Conservation (phyloP, 2,797 vertebrate genomes). For the Protonibea diacanthus region DNA sequence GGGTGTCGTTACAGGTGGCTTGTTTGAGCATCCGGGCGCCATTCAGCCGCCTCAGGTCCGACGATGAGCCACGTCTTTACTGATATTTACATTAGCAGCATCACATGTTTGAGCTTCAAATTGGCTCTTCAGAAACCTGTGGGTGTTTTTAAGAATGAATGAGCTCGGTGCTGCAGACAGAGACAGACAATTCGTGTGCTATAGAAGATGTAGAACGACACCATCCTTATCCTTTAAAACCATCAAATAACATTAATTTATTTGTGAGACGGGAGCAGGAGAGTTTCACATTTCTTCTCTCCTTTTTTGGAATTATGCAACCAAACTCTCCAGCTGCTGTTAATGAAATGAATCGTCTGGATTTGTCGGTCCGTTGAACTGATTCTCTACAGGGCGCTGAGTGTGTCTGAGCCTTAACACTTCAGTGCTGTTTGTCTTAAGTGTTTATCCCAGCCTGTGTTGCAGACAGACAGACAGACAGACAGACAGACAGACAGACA, state of each 20-base stretch:
- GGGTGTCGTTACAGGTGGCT: no score
- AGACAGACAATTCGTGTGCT: not conserved
- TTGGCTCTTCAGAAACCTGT: no score
- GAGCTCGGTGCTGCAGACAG: not conserved
- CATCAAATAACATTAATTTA: not conserved
- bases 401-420: conserved; percentile 42
- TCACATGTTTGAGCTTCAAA: no score
- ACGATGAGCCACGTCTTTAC: no score
- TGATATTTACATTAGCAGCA: no score
- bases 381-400: conserved; percentile 21
- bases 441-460: conserved; percentile 37
- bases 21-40: no score
- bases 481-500: conserved; percentile 5
- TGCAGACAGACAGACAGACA: conserved; percentile 12
- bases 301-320: conserved; percentile 7
- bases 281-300: not conserved
- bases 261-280: conserved; percentile 6
- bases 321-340: not conserved
- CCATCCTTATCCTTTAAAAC: not conserved
- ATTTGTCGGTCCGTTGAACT: conserved; percentile 25
- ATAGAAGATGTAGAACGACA: not conserved
- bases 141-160: not conserved
- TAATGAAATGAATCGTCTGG: conserved; percentile 10
- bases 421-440: conserved; percentile 28
- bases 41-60: no score